Base-by-base conservation (phyloP, 2,888 invertebrate genomes). In the Cephus sareptanus region DNA sequence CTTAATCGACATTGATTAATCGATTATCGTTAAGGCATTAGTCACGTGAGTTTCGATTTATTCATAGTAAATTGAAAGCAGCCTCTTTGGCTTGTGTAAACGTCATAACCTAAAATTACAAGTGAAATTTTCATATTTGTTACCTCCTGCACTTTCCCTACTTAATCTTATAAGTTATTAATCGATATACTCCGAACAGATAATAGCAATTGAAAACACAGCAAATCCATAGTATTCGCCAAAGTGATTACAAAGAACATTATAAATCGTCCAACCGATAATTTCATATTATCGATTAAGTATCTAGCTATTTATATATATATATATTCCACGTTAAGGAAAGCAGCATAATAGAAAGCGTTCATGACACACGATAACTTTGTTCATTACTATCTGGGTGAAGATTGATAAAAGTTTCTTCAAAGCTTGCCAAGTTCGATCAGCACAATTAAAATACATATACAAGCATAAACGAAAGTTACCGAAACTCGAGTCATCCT, bases 281-380 rank as follows among this genome's bases (percentile, higher is more conserved):
- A 78, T 75, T 73, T 74, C 56, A 34, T 75, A 71, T 69, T 76
- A 69, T 76, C 70, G 74, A 56, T 71, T 75, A 75, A 73, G 40
- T 74, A 71, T 71, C 4, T 69, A 34, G 69, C 70, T 40, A 73
- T 69, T 74, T 78, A 33, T 40, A 75, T 33, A 70, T 35, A n/a
- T n/a, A 69, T 35, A 69, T 68, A 77, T 68, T 40, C 69, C 33
- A 34, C 33, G 73, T 81, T 75, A 76, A 80, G 11, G 31, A 69
- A 73, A 40, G 6, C 6, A 40, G 23, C 23, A 40, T 40, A 40
- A 40, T 23, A 40, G 23, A 40, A 40, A 40, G 1, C 40, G 9
- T 56, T 2, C 9, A 1, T 23, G 23, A 1, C 0, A 23, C 56
- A 56, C 23, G 0, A 56, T 56, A 56, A 56, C 56, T 56, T 56